Base-by-base conservation (phyloP, 2,113 vertebrate genomes). In the Tachycineta bicolor region DNA sequence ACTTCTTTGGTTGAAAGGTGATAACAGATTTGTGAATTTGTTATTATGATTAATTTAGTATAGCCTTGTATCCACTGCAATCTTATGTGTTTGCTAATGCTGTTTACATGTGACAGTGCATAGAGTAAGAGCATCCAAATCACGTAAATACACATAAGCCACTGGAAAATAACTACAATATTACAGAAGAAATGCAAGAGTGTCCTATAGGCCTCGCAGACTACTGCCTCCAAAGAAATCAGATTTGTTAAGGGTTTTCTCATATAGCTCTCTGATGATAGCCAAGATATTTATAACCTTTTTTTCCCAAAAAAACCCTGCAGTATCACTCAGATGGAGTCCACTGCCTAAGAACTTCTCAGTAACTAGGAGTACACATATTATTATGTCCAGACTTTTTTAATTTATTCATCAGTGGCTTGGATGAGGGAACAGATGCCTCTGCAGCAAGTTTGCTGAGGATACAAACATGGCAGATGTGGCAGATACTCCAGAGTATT, bases 261-360 rank as follows among this genome's bases (percentile, higher is more conserved):
- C 33, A 50, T 7, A 25, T 14, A 82, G 9, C 4, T 49, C 6
- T 84, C 50, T 67, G 19, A 26, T 55, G 58, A 49, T 20, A 79
- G 60, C 10, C 5, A 0, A 31, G 6, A 2, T 2, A 0, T 64
- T 71, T 71, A 31, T 22, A 44, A 44, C 28, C 0, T 37, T 75
- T 89, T 64, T 64, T 53, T 5, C 2, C 8, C 0, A 0, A 60
- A 79, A 79, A 16, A 1, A 10, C 39, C 34, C 7, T 28, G 6
- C 34, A 68, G 13, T 59, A 15, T 73, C 25, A 58, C 34, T 67
- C 20, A 50, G 29, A 68, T 14, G 1, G 2, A 31, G 12, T 43
- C 21, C 16, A 37, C 2, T 56, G 37, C 21, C 16, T 33, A 59
- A 60, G 15, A 26, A 47, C 14, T 65, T 55, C 50, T 84, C 24